Evolutionary conservation across 2,113 vertebrate species (phyloP).

Genomic region (Himantopus leucocephalus): DNA sequence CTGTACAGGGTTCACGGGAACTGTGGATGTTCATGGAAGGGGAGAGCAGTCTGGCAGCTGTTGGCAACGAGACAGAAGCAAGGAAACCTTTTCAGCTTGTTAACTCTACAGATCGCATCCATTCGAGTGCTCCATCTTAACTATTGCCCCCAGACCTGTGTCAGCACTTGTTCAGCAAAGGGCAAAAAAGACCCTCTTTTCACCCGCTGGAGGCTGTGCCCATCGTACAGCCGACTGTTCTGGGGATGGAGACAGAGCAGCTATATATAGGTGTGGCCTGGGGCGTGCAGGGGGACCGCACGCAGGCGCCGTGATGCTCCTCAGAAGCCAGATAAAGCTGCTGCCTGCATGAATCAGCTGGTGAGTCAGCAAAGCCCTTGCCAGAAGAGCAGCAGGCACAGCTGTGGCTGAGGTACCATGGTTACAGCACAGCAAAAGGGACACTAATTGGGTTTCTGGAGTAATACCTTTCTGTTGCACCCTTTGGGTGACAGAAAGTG

Average conservation of each 20-base stretch:
- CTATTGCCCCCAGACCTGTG: neutral
- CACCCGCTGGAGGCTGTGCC: neutral
- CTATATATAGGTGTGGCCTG: neutral
- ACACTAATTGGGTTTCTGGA: constrained; percentile 35
- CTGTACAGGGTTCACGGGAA: neutral
- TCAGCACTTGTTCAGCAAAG: neutral
- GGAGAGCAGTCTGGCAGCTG: neutral
- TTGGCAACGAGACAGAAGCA: neutral
- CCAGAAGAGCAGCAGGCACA: constrained; percentile 55
- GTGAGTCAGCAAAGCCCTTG: constrained; percentile 60
- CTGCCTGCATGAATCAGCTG: constrained; percentile 61
- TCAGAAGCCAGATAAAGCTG: constrained; percentile 59
- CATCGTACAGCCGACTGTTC: neutral
- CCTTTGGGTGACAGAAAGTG: neutral
- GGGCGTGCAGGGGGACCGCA: neutral
- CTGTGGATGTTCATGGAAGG: neutral
- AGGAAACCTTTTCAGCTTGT: neutral
- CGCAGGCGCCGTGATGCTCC: neutral
- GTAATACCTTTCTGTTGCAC: neutral
- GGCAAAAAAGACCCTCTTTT: neutral
- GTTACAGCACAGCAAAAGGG: constrained; percentile 56
- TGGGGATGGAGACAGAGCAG: neutral
- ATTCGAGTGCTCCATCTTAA: neutral
- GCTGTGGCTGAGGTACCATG: constrained; percentile 53
- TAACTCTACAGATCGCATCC: neutral